Conservation (phyloP, 2,888 invertebrate genomes). For the Protonemura montana region DNA sequence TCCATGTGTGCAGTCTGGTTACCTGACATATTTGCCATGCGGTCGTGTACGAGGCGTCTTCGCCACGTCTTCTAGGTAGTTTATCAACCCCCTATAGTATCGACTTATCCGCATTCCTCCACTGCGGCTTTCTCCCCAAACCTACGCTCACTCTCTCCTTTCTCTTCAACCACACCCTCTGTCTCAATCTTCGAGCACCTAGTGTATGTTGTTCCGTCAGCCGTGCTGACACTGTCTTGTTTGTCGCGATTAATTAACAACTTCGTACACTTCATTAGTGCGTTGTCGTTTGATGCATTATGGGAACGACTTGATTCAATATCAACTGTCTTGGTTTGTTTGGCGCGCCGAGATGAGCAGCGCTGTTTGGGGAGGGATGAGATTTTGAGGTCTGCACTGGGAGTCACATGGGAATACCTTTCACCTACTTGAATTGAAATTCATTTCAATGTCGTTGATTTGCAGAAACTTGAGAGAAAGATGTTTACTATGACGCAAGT, state of each 20-base stretch:
- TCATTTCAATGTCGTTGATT: too few species aligned
- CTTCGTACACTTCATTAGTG: neutral
- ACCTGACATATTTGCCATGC: conserved; percentile 12
- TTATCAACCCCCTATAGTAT: neutral
- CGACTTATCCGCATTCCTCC: neutral
- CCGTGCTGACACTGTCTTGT: neutral
- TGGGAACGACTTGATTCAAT: neutral
- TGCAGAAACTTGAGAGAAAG: too few species aligned
- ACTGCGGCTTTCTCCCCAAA: neutral
- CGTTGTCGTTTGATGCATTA: neutral
- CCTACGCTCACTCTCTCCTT: too few species aligned
- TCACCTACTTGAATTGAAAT: too few species aligned
- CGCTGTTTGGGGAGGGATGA: neutral
- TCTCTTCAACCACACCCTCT: too few species aligned
- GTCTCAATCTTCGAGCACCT: too few species aligned
- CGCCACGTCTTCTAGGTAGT: neutral
- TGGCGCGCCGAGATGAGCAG: neutral
- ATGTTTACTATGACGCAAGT: too few species aligned
- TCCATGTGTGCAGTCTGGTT: neutral
- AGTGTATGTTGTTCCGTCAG: neutral
- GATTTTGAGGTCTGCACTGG: neutral
- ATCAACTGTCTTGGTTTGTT: neutral
- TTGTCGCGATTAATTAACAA: neutral
- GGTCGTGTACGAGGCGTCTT: neutral
- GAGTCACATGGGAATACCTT: neutral